Conservation (phyloP, 92 coral and sea anemone species). For the Bergia puertoricense region DNA sequence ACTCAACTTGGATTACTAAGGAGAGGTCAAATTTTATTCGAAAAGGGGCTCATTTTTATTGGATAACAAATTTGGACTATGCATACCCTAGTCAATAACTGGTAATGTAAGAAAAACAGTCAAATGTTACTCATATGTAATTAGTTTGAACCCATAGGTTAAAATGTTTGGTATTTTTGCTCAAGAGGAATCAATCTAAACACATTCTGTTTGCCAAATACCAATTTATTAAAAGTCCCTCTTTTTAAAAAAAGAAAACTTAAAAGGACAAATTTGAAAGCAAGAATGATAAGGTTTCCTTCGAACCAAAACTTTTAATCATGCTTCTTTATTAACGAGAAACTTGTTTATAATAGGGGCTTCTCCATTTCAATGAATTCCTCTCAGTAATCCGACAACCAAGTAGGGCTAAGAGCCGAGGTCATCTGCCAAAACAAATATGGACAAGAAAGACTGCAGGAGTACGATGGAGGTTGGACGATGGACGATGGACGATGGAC, state of each 20-base stretch:
- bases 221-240: not conserved
- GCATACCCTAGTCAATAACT: not conserved
- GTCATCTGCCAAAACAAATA: not conserved
- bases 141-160: not conserved
- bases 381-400: not conserved
- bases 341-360: not conserved
- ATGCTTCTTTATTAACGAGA: not conserved
- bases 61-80: constrained; percentile 10
- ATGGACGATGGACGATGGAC: not conserved
- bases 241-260: not conserved
- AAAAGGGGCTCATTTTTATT: constrained; percentile 16
- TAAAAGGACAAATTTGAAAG: not conserved
- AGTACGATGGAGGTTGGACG: not conserved
- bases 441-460: not conserved
- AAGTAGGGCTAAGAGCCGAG: not conserved
- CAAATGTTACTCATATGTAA: not conserved
- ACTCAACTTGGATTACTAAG: not conserved
- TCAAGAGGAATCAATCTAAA: constrained; percentile 1
- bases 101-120: constrained; percentile 12
- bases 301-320: not conserved
- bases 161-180: constrained; percentile 16
- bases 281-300: not conserved
- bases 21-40: constrained; percentile 20
- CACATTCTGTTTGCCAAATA: constrained; percentile 15
- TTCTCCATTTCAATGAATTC: not conserved